Evolutionary conservation across 2,113 vertebrate genomes (phyloP).

Genomic region (Coptodon rendalli): DNA sequence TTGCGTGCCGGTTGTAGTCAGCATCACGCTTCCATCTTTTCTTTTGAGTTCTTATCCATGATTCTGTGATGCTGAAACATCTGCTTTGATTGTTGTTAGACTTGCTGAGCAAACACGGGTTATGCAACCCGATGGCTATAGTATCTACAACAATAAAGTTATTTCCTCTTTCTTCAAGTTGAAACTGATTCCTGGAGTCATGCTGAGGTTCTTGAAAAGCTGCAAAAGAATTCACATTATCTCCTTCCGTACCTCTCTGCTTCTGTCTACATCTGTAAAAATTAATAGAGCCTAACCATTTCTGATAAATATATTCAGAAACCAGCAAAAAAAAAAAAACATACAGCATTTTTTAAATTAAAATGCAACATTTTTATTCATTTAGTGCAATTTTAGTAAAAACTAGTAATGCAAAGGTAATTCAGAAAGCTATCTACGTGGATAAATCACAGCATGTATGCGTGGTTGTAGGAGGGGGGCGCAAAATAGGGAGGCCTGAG

Average conservation of each 20-base stretch:
- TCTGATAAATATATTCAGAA: not conserved
- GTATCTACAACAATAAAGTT: not conserved
- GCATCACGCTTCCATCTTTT: not conserved
- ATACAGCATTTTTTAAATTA: not conserved
- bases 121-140: not conserved
- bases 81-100: not conserved
- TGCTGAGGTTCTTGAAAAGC: not conserved
- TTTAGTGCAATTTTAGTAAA: not conserved
- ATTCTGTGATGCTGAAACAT: not conserved
- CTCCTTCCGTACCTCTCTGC: not conserved
- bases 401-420: slow-evolving; percentile 1
- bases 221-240: not conserved
- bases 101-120: not conserved
- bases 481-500: slow-evolving; percentile 31
- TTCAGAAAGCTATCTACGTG: not conserved
- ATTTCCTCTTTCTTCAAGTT: not conserved
- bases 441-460: slow-evolving; percentile 26
- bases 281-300: not conserved
- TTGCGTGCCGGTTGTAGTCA: not conserved
- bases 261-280: not conserved
- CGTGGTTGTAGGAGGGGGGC: slow-evolving; percentile 6
- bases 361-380: not conserved
- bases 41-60: not conserved
- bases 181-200: not conserved
- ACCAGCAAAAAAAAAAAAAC: not conserved